These are phyloP conservation scores for Amblyopsis hoosieri DNA, from an alignment of 2,797 vertebrate genomes.

Conservation along the genomic window DNA sequence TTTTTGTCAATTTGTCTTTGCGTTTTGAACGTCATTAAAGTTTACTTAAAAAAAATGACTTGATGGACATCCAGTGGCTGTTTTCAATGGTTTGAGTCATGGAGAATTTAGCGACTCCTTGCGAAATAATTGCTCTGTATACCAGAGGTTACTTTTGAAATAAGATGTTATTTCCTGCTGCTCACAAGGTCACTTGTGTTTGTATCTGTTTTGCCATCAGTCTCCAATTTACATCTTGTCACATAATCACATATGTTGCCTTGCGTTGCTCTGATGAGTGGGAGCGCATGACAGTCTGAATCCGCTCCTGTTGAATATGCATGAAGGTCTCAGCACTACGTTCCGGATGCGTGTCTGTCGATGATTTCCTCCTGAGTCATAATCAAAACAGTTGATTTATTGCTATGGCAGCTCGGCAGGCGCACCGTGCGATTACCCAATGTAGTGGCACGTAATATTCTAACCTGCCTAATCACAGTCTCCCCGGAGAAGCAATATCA, in stretches of 20 bases:
- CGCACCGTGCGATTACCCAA: slow-evolving; percentile 56
- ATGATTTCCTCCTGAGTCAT: slow-evolving; percentile 58
- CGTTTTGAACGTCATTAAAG: too few species aligned
- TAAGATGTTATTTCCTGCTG: too few species aligned
- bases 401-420: slow-evolving; percentile 42
- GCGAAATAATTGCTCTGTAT: too few species aligned
- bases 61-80: too few species aligned
- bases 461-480: slow-evolving; percentile 57
- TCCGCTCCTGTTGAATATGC: slow-evolving; percentile 45
- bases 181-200: slow-evolving; percentile 47
- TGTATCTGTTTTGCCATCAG: slow-evolving; percentile 6
- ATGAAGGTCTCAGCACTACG: slow-evolving; percentile 35
- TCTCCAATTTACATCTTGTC: slow-evolving; percentile 45
- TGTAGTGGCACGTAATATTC: slow-evolving; percentile 58
- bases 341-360: slow-evolving; percentile 34
- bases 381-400: slow-evolving; percentile 72
- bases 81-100: too few species aligned
- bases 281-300: slow-evolving; percentile 12
- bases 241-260: slow-evolving; percentile 30
- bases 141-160: too few species aligned
- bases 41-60: too few species aligned
- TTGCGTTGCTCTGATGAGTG: slow-evolving; percentile 15
- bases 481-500: slow-evolving; percentile 64
- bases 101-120: too few species aligned
- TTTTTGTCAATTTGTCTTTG: too few species aligned